Percentiles rank a stretch among this genome's conserved stretches.
phyloP scores from a whole-genome alignment of 2,888 invertebrate genomes.

The Rhaphigaster nebulosa region DNA sequence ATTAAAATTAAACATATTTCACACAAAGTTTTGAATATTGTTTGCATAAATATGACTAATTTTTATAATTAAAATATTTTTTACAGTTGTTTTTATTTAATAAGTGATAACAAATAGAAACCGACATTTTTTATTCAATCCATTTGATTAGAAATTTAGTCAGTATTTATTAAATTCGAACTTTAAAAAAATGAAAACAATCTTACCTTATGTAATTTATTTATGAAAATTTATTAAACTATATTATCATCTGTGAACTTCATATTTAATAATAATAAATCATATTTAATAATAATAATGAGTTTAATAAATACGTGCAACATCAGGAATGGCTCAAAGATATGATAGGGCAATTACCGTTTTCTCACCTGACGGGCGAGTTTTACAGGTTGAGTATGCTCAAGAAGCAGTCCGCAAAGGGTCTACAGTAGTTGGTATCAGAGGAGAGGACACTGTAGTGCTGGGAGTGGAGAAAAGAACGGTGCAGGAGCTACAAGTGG shows the following conservation, averaged over 20 bases:
- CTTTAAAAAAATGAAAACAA: too few relatives aligned
- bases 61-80: too few relatives aligned
- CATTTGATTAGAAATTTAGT: too few relatives aligned
- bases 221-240: background rate
- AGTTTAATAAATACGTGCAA: background rate
- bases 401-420: slow-evolving; percentile 34
- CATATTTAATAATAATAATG: background rate
- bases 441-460: background rate
- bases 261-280: background rate
- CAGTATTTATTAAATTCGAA: too few relatives aligned
- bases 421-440: background rate
- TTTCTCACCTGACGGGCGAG: slow-evolving; percentile 15
- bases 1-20: too few relatives aligned
- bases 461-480: slow-evolving; percentile 22
- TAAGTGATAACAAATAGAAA: too few relatives aligned
- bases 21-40: too few relatives aligned
- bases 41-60: too few relatives aligned
- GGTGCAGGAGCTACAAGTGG: background rate
- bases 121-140: too few relatives aligned
- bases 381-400: background rate
- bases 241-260: background rate
- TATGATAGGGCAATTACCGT: slow-evolving; percentile 15
- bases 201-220: too few relatives aligned
- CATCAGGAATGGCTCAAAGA: background rate
- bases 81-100: too few relatives aligned